Evolutionary conservation across 1,140 invertebrate species (phyloP).

Genomic region (Drosophila busckii): DNA sequence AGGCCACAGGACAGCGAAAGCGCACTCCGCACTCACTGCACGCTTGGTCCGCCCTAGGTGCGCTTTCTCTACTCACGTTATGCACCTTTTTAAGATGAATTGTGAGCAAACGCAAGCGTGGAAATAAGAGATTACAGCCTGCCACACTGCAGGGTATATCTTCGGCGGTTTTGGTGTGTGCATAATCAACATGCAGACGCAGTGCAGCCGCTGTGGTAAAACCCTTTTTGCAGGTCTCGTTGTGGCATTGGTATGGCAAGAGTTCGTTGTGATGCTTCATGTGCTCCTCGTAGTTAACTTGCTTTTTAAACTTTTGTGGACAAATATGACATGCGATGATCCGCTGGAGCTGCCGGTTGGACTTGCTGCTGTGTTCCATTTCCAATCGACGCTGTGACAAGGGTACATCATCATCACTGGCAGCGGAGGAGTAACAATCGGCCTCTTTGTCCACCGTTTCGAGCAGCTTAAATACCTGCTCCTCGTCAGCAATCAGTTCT

Average conservation of each 20-base stretch:
- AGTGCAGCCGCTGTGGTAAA: constrained; percentile 66
- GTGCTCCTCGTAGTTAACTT: constrained; percentile 59
- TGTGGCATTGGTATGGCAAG: constrained; percentile 58
- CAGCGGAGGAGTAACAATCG: constrained; percentile 7
- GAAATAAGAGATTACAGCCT: constrained; percentile 54
- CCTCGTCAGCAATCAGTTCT: constrained; percentile 64
- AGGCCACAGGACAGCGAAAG: constrained; percentile 63
- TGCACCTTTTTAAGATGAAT: constrained; percentile 73
- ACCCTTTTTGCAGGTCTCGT: constrained; percentile 54
- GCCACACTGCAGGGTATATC: constrained; percentile 54
- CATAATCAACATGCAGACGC: constrained; percentile 66
- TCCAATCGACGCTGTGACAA: constrained; percentile 37
- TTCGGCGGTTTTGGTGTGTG: constrained; percentile 48
- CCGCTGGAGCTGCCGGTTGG: constrained; percentile 17
- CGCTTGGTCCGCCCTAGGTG: constrained; percentile 39
- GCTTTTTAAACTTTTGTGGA: constrained; percentile 66
- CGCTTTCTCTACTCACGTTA: constrained; percentile 42
- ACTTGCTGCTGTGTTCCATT: constrained; percentile 1
- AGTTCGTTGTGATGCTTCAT: constrained; percentile 72
- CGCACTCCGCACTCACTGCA: constrained; percentile 62
- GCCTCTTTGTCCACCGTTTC: constrained; percentile 56
- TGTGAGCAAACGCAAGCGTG: constrained; percentile 59
- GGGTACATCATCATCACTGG: constrained; percentile 56
- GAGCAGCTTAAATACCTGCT: constrained; percentile 69
- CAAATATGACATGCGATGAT: constrained; percentile 60